These are phyloP conservation scores for Martes martes DNA, from an alignment of 2,113 vertebrate species.

Conservation along the genomic window DNA sequence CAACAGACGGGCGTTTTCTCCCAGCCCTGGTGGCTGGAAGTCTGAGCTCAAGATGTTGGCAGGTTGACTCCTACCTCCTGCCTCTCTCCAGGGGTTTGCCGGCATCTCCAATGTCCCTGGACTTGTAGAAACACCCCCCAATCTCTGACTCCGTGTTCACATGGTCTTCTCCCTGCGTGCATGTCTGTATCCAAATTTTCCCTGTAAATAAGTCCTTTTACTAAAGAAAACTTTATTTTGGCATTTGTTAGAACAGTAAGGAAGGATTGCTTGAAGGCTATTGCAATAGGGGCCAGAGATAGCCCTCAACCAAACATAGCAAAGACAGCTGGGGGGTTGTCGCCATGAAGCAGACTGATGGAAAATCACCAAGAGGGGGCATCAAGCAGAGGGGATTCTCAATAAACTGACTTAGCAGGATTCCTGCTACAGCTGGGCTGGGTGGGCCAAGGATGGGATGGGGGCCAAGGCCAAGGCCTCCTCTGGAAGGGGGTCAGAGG, in stretches of 20 bases:
- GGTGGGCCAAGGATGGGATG: not conserved
- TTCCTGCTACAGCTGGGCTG: not conserved
- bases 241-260: not conserved
- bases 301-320: rapidly evolving
- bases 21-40: not conserved
- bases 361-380: not conserved
- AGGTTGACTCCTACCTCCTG: not conserved
- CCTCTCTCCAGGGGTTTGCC: not conserved
- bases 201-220: not conserved
- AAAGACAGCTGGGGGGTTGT: not conserved
- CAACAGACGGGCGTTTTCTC: not conserved
- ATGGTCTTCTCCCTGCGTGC: rapidly evolving
- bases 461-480: not conserved
- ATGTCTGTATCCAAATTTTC: not conserved
- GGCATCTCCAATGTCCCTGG: rapidly evolving
- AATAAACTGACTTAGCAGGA: too few species aligned
- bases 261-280: not conserved
- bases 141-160: not conserved
- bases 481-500: not conserved
- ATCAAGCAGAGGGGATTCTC: not conserved
- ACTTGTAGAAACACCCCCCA: rapidly evolving
- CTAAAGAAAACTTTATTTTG: not conserved
- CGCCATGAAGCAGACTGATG: rapidly evolving
- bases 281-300: not conserved
- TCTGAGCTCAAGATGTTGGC: not conserved